Base-by-base conservation (phyloP, 2,113 vertebrate genomes). In the Halichoeres trimaculatus region DNA sequence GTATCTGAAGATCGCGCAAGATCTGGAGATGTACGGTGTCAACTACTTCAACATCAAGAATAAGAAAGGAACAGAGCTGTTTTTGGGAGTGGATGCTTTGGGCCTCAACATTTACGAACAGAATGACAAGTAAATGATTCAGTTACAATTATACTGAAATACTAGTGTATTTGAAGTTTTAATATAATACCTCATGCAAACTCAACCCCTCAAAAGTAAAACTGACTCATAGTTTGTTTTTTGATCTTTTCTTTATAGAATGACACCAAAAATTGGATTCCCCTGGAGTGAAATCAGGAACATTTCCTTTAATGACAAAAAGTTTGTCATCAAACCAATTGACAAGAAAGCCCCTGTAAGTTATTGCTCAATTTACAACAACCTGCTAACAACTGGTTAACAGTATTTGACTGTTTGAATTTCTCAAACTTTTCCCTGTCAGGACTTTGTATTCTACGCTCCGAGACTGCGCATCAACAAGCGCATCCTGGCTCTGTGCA, bases 41-140 rank as follows among this genome's bases (percentile, higher is more conserved):
- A 99, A 99, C 91, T 99, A 99, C 91, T 99, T 99, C 91, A 98
- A 65, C 89, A 99, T 99, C 90, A 99, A 99, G 91, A 99, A 99
- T 78, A 99, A 99, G 93, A 99, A 99, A 78, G 98, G 98, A 55
- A 97, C 97, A 60, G 97, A 99, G 70, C 93, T 99, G 58, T 99
- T 95, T 95, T 89, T 99, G 63, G 97, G 98, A 14, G 97, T 99
- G 41, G 97, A 99, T 68, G 98, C 98, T 63, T 91, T 99, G 73
- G 98, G 98, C 57, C 96, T 99, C 74, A 99, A 99, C 88, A 99
- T 99, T 88, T 99, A 99, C 69, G 97, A 99, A 75, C 97, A 98
- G 80, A 97, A 95, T 68, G 98, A 99, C 91, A 97, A 96, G 98
- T 99, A 93, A 93, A 81, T 40, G 5, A 64, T 23, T 58, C 6